Evolutionary conservation across 2,888 invertebrate genomes (phyloP).

Genomic region (Invenusta paracnida): DNA sequence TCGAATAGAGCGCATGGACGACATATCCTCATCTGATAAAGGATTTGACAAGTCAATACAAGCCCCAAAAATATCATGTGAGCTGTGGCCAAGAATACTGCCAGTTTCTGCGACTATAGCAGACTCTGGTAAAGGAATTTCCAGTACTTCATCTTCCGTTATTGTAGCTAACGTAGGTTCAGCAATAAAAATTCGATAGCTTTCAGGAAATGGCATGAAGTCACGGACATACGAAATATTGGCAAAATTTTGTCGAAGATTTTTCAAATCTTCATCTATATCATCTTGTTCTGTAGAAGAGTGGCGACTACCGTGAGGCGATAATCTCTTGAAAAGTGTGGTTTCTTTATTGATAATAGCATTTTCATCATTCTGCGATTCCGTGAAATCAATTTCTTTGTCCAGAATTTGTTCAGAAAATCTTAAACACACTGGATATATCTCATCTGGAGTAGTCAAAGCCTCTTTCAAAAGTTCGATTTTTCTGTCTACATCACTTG

Average conservation of each 20-base stretch:
- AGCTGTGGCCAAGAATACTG: not conserved
- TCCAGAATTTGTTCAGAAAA: not conserved
- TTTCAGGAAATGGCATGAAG: not conserved
- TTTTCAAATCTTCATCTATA: not conserved
- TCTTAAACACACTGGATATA: conserved; percentile 21
- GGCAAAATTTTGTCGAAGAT: not conserved
- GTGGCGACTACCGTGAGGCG: not conserved
- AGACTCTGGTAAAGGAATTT: not conserved
- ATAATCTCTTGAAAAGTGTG: not conserved
- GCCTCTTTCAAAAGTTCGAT: conserved; percentile 40
- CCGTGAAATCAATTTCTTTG: not conserved
- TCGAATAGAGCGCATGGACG: not conserved
- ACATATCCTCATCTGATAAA: not conserved
- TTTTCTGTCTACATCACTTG: conserved; percentile 45
- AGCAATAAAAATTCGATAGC: not conserved
- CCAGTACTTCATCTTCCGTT: not conserved
- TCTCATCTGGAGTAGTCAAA: not conserved
- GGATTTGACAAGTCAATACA: not conserved
- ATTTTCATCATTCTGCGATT: not conserved
- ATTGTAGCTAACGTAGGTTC: not conserved
- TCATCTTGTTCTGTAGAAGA: not conserved
- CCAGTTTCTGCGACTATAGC: not conserved
- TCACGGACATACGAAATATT: not conserved
- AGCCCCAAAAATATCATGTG: not conserved
- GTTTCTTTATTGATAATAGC: not conserved